Percentiles rank a stretch among this genome's conserved stretches.
Evolutionary conservation across 2,888 invertebrate species (phyloP).

Genomic region (Iselma pallidipennis): DNA sequence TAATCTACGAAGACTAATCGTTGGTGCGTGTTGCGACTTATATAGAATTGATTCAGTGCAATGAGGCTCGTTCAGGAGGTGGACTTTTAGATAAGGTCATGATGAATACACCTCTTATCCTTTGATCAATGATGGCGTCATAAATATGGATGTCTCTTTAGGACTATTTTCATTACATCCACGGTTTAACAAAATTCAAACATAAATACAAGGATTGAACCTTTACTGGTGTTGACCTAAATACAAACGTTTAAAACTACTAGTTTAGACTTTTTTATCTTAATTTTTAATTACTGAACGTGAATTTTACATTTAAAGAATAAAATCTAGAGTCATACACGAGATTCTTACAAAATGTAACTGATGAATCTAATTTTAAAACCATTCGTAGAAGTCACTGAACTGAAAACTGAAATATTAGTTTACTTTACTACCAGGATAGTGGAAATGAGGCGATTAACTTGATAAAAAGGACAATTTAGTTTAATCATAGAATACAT

Average conservation of each 20-base stretch:
- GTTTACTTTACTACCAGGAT: not conserved
- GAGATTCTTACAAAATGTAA: not conserved
- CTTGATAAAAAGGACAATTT: not conserved
- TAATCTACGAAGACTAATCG: not conserved
- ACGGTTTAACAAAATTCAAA: no score
- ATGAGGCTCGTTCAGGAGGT: not conserved
- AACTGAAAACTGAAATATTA: not conserved
- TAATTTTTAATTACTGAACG: no score
- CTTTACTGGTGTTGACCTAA: no score
- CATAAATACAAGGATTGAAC: no score
- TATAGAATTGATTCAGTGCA: not conserved
- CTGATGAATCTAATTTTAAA: not conserved
- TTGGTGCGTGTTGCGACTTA: not conserved
- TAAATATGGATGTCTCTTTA: no score
- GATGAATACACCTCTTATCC: not conserved
- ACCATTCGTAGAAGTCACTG: not conserved
- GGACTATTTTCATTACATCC: no score
- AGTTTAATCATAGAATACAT: not conserved
- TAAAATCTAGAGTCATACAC: no score
- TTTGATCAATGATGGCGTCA: not conserved
- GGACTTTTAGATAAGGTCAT: not conserved
- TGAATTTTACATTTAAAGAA: no score
- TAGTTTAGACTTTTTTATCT: no score
- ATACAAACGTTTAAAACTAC: no score
- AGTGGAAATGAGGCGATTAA: not conserved